These are phyloP conservation scores for Volucella bombylans DNA, from an alignment of 2,888 invertebrate species.

Conservation along the genomic window DNA sequence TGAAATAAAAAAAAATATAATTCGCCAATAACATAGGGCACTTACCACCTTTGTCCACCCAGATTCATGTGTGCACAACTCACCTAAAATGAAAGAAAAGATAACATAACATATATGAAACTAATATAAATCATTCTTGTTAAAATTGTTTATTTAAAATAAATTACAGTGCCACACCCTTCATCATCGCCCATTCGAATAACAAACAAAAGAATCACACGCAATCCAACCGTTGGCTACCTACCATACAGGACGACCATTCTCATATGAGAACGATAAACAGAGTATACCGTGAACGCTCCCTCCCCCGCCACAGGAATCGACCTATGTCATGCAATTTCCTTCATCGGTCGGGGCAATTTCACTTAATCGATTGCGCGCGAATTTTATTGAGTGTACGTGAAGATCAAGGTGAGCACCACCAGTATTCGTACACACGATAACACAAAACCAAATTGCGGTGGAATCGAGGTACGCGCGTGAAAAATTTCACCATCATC, in stretches of 20 bases:
- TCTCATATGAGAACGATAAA: not conserved
- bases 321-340: slow-evolving; percentile 31
- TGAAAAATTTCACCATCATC: slow-evolving; percentile 51
- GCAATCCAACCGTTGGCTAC: slow-evolving; percentile 36
- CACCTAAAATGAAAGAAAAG: slow-evolving; percentile 47
- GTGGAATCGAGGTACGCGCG: slow-evolving; percentile 62
- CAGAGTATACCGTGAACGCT: no score
- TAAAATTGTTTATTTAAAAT: slow-evolving; percentile 61
- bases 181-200: slow-evolving; percentile 62
- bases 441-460: slow-evolving; percentile 41
- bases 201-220: slow-evolving; percentile 70
- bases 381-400: slow-evolving; percentile 72
- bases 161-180: slow-evolving; percentile 69
- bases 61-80: slow-evolving; percentile 38
- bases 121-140: slow-evolving; percentile 29
- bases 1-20: no score
- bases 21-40: not conserved
- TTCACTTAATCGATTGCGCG: slow-evolving; percentile 69
- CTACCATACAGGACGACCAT: not conserved
- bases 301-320: not conserved
- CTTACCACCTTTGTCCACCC: slow-evolving; percentile 33
- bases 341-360: slow-evolving; percentile 41
- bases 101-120: slow-evolving; percentile 23
- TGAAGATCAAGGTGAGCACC: slow-evolving; percentile 58
- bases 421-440: not conserved